These are phyloP conservation scores for Phyllostomus discolor DNA, from an alignment of 2,113 vertebrate genomes.

Conservation along the genomic window DNA sequence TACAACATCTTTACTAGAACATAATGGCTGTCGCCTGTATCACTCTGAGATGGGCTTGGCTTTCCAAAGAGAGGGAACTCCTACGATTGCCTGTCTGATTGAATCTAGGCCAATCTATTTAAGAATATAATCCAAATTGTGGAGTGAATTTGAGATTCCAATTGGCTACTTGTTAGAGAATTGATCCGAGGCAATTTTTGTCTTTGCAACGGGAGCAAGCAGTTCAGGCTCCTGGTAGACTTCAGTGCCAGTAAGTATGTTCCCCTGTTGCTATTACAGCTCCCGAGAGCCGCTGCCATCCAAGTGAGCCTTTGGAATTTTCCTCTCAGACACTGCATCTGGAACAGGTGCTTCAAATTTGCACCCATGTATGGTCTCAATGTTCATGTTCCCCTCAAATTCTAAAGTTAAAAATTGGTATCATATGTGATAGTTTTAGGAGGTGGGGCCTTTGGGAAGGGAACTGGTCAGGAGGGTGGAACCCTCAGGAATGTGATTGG, in stretches of 20 bases:
- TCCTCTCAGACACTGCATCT: conserved; percentile 80
- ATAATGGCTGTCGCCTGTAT: conserved; percentile 14
- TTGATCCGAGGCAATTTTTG: conserved; percentile 54
- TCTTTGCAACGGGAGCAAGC: conserved; percentile 83
- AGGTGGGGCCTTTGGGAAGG: not conserved
- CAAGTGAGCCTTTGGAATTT: conserved; percentile 79
- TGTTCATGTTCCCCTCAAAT: not conserved
- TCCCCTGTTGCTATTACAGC: conserved; percentile 80
- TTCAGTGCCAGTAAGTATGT: conserved; percentile 82
- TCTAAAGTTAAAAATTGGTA: not conserved
- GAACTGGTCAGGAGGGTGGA: not conserved
- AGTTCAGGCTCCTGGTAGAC: conserved; percentile 85
- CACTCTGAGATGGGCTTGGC: conserved; percentile 42
- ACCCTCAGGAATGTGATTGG: not conserved
- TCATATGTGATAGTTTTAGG: not conserved
- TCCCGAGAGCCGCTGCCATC: conserved; percentile 79
- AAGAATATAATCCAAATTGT: conserved; percentile 80
- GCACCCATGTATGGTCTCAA: conserved; percentile 36
- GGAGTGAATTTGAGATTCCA: conserved; percentile 84
- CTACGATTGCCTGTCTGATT: conserved; percentile 78
- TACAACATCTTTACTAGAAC: conserved; percentile 16
- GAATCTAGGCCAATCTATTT: conserved; percentile 87
- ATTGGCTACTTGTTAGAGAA: conserved; percentile 78
- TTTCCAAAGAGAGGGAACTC: conserved; percentile 80
- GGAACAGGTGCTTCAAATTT: conserved; percentile 77